Conservation (phyloP, 1,140 invertebrate genomes). For the Drosophila fuyamai region DNA sequence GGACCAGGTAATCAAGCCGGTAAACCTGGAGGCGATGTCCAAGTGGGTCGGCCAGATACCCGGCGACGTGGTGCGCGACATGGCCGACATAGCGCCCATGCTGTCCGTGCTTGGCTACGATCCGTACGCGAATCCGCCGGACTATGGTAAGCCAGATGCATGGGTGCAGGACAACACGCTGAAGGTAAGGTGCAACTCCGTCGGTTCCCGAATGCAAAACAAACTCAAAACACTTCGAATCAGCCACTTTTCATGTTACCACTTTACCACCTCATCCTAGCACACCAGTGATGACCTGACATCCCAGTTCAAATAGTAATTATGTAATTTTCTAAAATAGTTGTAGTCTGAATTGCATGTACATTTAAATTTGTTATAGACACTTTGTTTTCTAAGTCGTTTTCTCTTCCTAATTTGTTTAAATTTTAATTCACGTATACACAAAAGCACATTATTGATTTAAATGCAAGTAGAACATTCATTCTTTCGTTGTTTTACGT, state of each 20-base stretch:
- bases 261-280: neutral
- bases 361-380: neutral
- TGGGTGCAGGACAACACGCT: conserved; percentile 93
- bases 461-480: too few species aligned
- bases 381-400: too few species aligned
- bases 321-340: neutral
- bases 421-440: too few species aligned
- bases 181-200: conserved; percentile 82
- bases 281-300: conserved; percentile 2
- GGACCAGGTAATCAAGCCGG: conserved; percentile 99
- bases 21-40: conserved; percentile 97
- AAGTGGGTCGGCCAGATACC: conserved; percentile 99
- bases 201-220: conserved; percentile 40
- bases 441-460: too few species aligned
- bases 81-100: conserved; percentile 97
- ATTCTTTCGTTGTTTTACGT: too few species aligned
- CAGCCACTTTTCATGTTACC: conserved; percentile 7
- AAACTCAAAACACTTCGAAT: conserved; percentile 41
- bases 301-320: neutral
- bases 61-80: conserved; percentile 94
- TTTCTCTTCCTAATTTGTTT: too few species aligned
- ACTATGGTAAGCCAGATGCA: conserved; percentile 94
- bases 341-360: neutral
- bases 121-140: conserved; percentile 96
- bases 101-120: conserved; percentile 96